These are phyloP conservation scores for Dryoscopus gambensis DNA, from an alignment of 2,113 vertebrate species.

Conservation along the genomic window DNA sequence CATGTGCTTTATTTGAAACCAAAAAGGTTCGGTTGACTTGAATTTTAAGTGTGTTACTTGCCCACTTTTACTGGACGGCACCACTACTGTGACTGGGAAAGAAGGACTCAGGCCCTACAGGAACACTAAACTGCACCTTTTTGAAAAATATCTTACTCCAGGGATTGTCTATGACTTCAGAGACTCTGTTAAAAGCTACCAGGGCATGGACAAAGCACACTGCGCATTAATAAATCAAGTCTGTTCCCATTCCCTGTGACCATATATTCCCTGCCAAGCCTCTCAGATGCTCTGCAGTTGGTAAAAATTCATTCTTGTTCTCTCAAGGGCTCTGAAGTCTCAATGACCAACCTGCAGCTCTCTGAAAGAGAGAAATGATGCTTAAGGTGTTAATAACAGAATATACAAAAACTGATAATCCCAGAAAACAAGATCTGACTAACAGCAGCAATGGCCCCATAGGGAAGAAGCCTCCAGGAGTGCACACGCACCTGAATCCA, in stretches of 20 bases:
- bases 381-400: background rate
- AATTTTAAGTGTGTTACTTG: background rate
- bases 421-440: background rate
- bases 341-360: background rate
- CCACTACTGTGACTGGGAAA: background rate
- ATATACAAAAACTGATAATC: background rate
- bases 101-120: background rate
- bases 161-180: background rate
- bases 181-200: background rate
- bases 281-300: background rate
- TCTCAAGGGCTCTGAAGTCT: background rate
- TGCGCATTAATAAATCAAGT: background rate
- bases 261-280: background rate
- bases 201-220: background rate
- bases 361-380: background rate
- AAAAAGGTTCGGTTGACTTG: background rate
- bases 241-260: background rate
- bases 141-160: background rate
- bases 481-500: background rate
- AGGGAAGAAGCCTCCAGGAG: background rate
- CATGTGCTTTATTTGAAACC: background rate
- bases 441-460: rapidly evolving
- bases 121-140: background rate
- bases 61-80: background rate
- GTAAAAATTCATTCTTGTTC: background rate